A percentile compares a stretch with the other conserved stretches of the same genome.
Evolutionary conservation across 2,888 invertebrate genomes (phyloP).

Genomic region (Ernsta delagoae): DNA sequence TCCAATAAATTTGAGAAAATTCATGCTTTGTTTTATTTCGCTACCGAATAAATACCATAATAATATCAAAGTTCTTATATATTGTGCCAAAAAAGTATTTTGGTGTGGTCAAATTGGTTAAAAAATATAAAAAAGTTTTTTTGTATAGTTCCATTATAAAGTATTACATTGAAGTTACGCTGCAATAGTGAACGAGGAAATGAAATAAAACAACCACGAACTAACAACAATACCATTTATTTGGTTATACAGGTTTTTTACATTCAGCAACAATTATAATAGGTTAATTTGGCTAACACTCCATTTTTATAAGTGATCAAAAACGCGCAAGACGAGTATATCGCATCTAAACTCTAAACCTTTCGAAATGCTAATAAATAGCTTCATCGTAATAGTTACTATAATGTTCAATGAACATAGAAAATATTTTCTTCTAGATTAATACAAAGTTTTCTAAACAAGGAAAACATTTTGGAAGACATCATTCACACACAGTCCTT

Average conservation of each 20-base stretch:
- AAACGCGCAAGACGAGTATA: constrained; percentile 58
- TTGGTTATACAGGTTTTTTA: constrained; percentile 81
- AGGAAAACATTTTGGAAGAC: constrained; percentile 66
- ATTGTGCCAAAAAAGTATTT: too few relatives aligned
- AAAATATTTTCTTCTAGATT: constrained; percentile 24
- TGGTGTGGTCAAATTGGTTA: too few relatives aligned
- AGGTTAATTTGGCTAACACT: constrained; percentile 62
- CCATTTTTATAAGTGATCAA: constrained; percentile 61
- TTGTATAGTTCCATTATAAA: too few relatives aligned
- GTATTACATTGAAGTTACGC: too few relatives aligned
- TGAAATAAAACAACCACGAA: constrained; percentile 56
- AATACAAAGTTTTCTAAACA: constrained; percentile 32
- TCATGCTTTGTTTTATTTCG: constrained; percentile 44
- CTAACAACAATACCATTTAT: constrained; percentile 83
- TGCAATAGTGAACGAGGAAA: too few relatives aligned
- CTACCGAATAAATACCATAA: too few relatives aligned
- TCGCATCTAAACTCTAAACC: constrained; percentile 64
- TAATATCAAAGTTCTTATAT: too few relatives aligned
- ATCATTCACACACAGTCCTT: constrained; percentile 44
- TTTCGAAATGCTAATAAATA: constrained; percentile 50
- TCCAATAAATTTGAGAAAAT: constrained; percentile 78
- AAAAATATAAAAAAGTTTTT: too few relatives aligned
- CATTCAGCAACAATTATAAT: constrained; percentile 76
- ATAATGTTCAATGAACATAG: constrained; percentile 29
- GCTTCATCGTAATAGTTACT: constrained; percentile 7